phyloP scores from a whole-genome alignment of 1,140 invertebrate species.

The Drosophila orosa region DNA sequence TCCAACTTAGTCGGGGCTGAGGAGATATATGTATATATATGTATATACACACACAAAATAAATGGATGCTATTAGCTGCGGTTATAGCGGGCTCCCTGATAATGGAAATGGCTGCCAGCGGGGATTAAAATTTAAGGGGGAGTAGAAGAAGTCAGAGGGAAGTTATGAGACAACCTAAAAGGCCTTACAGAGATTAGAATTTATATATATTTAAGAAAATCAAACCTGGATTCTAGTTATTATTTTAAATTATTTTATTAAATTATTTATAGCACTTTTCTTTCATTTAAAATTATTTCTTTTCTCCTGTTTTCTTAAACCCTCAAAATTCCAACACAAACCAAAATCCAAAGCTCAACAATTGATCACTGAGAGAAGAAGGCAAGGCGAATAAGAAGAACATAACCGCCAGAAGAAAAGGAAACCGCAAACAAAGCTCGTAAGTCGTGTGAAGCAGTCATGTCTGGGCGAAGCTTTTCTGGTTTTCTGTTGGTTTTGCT shows the following conservation, averaged over 20 bases:
- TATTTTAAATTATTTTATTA: neutral
- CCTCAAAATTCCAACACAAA: neutral
- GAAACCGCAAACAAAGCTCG: conserved; percentile 35
- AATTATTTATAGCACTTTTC: neutral
- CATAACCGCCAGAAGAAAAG: conserved; percentile 30
- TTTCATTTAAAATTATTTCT: neutral
- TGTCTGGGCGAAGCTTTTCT: conserved; percentile 32
- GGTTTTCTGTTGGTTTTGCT: conserved; percentile 18
- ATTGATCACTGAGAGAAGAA: conserved; percentile 15
- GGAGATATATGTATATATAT: neutral
- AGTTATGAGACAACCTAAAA: conserved; percentile 4
- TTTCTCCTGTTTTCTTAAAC: neutral
- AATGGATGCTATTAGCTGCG: conserved; percentile 55
- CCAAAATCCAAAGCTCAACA: conserved; percentile 11
- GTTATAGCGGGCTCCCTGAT: conserved; percentile 35
- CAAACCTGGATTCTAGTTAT: neutral
- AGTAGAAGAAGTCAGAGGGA: neutral
- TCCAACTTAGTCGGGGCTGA: conserved; percentile 9
- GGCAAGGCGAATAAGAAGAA: neutral
- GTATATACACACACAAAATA: conserved; percentile 13
- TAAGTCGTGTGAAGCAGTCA: conserved; percentile 37
- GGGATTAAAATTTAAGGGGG: conserved; percentile 6
- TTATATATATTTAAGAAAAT: conserved; percentile 6
- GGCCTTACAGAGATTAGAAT: neutral
- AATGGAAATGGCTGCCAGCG: conserved; percentile 28